Percentiles rank a stretch among this genome's conserved stretches.
These are phyloP conservation scores for Morpho deidamia DNA, from an alignment of 2,888 invertebrate species.

Conservation along the genomic window DNA sequence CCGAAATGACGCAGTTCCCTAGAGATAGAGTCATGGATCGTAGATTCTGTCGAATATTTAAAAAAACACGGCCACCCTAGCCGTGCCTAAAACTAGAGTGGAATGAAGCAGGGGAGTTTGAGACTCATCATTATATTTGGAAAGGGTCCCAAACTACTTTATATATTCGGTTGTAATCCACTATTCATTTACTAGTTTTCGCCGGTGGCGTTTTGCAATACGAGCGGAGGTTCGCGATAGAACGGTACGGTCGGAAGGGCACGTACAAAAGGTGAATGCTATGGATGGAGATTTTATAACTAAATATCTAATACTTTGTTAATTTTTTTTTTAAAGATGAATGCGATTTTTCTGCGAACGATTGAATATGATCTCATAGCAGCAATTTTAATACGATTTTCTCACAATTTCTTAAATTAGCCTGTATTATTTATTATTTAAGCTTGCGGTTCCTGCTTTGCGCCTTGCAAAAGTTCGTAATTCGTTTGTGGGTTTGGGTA, in stretches of 20 bases:
- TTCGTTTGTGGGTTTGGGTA: no score
- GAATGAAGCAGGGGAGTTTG: slow-evolving; percentile 19
- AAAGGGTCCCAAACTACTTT: slow-evolving; percentile 22
- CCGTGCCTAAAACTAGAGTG: slow-evolving; percentile 25
- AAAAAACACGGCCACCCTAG: slow-evolving; percentile 4
- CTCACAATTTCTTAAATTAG: no score
- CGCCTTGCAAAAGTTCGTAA: no score
- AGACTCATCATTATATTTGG: slow-evolving; percentile 23
- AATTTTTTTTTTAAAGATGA: not conserved
- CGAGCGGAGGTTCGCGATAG: not conserved
- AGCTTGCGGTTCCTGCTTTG: no score
- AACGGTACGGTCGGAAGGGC: not conserved
- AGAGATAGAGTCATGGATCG: no score
- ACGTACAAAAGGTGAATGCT: slow-evolving; percentile 3
- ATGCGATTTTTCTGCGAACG: no score
- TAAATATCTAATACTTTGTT: not conserved
- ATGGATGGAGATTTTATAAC: slow-evolving; percentile 2
- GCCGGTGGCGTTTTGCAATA: slow-evolving; percentile 14
- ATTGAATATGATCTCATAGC: no score
- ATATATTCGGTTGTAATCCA: slow-evolving; percentile 17
- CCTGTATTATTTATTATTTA: no score
- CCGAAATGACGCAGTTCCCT: no score
- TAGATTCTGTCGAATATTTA: not conserved
- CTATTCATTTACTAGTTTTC: slow-evolving; percentile 19
- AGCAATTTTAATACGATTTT: no score